phyloP scores from a whole-genome alignment of 2,888 invertebrate species.

The Aphidius colemani region DNA sequence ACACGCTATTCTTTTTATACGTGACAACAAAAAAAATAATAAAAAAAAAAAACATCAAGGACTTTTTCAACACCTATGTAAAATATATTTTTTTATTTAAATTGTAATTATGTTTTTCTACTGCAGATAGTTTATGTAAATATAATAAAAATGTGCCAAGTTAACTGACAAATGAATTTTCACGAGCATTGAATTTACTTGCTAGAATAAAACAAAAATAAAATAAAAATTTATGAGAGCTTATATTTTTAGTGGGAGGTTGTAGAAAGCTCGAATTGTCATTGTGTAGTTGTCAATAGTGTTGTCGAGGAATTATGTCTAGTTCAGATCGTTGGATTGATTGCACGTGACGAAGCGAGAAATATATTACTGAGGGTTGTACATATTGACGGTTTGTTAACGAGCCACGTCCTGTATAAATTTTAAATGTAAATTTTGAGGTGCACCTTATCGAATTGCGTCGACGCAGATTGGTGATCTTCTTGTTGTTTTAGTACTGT shows the following conservation, averaged over 20 bases:
- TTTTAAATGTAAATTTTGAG: conserved; percentile 27
- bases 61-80: not conserved
- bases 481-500: conserved; percentile 2
- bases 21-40: conserved; percentile 7
- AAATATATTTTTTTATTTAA: not conserved
- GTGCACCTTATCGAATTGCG: conserved; percentile 26
- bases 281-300: not conserved
- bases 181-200: too few species aligned
- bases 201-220: not conserved
- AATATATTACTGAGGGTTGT: conserved; percentile 11
- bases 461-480: conserved; percentile 17
- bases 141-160: too few species aligned
- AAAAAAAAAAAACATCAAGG: not conserved
- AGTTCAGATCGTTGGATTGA: conserved; percentile 28
- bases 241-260: too few species aligned
- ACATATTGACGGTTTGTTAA: conserved; percentile 25
- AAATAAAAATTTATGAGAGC: not conserved
- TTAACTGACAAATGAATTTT: not conserved
- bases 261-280: not conserved
- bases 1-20: conserved; percentile 29
- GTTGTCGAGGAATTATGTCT: not conserved
- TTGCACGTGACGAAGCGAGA: conserved; percentile 25
- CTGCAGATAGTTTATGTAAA: not conserved
- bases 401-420: conserved; percentile 29
- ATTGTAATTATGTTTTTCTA: conserved; percentile 3